These are phyloP conservation scores for Drosophila pseudoobscura DNA, from an alignment of 1,140 invertebrate genomes.

Conservation along the genomic window DNA sequence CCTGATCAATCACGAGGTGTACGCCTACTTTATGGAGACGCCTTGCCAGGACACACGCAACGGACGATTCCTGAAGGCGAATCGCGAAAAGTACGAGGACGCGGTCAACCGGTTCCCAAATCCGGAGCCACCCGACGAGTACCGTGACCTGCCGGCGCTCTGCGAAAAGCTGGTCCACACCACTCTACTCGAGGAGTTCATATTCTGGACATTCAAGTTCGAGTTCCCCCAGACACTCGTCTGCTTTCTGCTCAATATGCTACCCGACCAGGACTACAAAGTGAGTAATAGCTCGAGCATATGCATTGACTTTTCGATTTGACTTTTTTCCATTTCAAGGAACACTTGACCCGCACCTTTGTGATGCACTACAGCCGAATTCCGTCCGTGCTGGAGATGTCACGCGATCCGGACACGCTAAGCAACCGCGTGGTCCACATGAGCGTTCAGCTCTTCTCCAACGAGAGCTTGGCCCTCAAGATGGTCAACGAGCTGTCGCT, in stretches of 20 bases:
- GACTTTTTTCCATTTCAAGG: constrained; percentile 84
- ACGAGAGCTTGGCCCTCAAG: constrained; percentile 93
- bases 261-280: constrained; percentile 98
- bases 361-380: constrained; percentile 98
- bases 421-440: constrained; percentile 98
- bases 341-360: constrained; percentile 96
- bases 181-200: constrained; percentile 96
- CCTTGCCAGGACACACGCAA: constrained; percentile 87
- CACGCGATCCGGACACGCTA: constrained; percentile 93
- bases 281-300: constrained; percentile 81
- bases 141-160: constrained; percentile 90
- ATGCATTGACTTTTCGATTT: background rate
- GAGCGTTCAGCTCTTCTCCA: constrained; percentile 97
- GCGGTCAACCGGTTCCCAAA: constrained; percentile 90
- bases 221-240: constrained; percentile 99
- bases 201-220: constrained; percentile 99
- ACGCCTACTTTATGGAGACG: constrained; percentile 86
- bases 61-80: constrained; percentile 89
- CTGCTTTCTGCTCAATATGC: constrained; percentile 97
- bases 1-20: constrained; percentile 92
- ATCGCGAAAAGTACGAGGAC: constrained; percentile 90
- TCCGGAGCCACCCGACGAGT: constrained; percentile 91
- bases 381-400: constrained; percentile 94
- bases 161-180: constrained; percentile 91
- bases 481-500: constrained; percentile 96